These are phyloP conservation scores for Notocelia uddmanniana DNA, from an alignment of 2,888 invertebrate genomes.

Conservation along the genomic window DNA sequence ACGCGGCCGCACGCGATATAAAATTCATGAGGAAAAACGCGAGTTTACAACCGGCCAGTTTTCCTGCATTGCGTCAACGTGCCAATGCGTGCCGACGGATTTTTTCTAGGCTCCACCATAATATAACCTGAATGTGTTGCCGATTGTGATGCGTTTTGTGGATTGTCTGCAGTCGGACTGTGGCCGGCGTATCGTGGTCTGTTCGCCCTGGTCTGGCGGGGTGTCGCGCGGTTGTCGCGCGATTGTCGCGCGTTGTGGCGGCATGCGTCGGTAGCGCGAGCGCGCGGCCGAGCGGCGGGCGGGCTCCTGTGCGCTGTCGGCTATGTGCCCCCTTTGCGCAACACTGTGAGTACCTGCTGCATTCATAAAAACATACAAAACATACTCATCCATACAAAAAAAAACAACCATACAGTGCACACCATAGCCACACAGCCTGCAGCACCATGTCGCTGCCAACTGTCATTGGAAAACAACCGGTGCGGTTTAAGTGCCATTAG, in stretches of 20 bases:
- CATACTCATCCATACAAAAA: too few relatives aligned
- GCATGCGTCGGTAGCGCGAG: constrained; percentile 71
- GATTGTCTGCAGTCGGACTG: constrained; percentile 82
- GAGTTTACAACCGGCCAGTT: constrained; percentile 52
- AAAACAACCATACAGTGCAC: neutral
- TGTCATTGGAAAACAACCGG: too few relatives aligned
- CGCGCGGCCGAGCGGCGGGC: constrained; percentile 80
- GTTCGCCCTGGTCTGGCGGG: constrained; percentile 56
- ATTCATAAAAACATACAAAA: neutral
- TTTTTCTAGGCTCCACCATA: constrained; percentile 52
- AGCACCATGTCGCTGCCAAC: too few relatives aligned
- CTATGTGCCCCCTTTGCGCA: constrained; percentile 85
- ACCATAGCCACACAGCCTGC: too few relatives aligned
- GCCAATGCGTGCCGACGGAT: constrained; percentile 59
- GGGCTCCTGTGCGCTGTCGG: constrained; percentile 80
- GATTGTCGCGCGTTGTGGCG: constrained; percentile 56
- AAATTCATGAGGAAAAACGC: constrained; percentile 20
- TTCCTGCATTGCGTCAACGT: constrained; percentile 82
- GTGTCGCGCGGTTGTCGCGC: constrained; percentile 49
- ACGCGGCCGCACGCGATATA: constrained; percentile 25
- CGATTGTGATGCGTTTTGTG: constrained; percentile 54
- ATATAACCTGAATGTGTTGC: constrained; percentile 21
- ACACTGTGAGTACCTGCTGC: constrained; percentile 77
- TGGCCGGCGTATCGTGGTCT: constrained; percentile 75
- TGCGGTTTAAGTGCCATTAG: too few relatives aligned